These are phyloP conservation scores for Gulo gulo DNA, from an alignment of 2,113 vertebrate genomes.

Conservation along the genomic window DNA sequence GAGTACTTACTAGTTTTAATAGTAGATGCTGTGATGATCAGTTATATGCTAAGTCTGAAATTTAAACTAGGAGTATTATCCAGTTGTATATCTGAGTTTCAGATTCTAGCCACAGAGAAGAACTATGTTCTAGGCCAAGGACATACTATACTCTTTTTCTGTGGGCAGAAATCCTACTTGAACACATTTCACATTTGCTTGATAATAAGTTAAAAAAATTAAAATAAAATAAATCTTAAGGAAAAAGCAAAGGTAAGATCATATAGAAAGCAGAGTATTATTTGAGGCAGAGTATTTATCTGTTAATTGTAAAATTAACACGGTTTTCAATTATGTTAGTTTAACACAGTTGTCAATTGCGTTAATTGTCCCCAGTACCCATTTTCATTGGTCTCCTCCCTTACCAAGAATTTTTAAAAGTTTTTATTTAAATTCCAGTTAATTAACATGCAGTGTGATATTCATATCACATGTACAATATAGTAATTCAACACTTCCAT, in stretches of 20 bases:
- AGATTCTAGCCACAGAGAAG: background rate
- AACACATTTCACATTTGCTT: background rate
- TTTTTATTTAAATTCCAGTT: background rate
- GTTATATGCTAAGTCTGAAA: background rate
- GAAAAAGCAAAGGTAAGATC: background rate
- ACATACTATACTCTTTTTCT: background rate
- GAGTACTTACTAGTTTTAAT: background rate
- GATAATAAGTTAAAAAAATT: background rate
- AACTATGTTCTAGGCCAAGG: background rate
- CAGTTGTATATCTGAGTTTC: background rate
- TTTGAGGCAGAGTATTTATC: background rate
- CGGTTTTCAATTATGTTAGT: background rate
- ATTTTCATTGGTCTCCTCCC: background rate
- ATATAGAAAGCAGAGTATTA: background rate
- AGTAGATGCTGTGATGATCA: background rate
- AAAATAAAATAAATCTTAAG: background rate
- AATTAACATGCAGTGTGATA: background rate
- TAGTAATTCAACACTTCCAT: background rate
- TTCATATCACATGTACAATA: background rate
- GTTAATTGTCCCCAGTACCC: background rate
- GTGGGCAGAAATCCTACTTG: background rate
- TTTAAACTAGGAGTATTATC: background rate
- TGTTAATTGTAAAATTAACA: background rate
- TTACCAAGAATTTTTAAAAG: background rate
- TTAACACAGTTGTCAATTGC: background rate